These are phyloP conservation scores for Atta colombica DNA, from an alignment of 1,140 invertebrate genomes.

Conservation along the genomic window DNA sequence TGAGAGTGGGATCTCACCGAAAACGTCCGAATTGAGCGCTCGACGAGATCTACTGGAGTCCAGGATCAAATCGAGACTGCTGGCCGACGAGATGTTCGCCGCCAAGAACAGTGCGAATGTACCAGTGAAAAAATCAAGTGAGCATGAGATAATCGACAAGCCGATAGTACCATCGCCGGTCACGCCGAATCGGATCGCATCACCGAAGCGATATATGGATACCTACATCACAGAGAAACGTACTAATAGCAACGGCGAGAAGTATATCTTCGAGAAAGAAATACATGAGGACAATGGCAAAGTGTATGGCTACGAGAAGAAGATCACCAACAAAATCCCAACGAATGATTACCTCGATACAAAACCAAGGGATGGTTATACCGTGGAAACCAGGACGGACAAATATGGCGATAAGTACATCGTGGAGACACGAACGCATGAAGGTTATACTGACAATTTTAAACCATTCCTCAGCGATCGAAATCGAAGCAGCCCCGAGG, in stretches of 20 bases:
- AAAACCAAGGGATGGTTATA: slow-evolving; percentile 85
- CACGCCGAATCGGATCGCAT: slow-evolving; percentile 80
- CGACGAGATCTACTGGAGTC: slow-evolving; percentile 92
- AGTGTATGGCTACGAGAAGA: slow-evolving; percentile 84
- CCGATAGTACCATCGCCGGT: slow-evolving; percentile 85
- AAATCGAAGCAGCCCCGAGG: slow-evolving; percentile 78
- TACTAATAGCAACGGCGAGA: slow-evolving; percentile 84
- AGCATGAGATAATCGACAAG: slow-evolving; percentile 85
- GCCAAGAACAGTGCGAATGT: slow-evolving; percentile 78
- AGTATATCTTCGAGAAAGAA: slow-evolving; percentile 84
- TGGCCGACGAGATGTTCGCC: slow-evolving; percentile 84
- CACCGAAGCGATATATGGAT: slow-evolving; percentile 83
- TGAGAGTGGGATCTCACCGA: slow-evolving; percentile 77
- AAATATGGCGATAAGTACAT: slow-evolving; percentile 87
- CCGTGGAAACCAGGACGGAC: slow-evolving; percentile 87
- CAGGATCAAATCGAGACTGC: slow-evolving; percentile 88
- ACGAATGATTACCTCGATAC: slow-evolving; percentile 72
- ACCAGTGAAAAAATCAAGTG: slow-evolving; percentile 78
- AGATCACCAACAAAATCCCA: slow-evolving; percentile 83
- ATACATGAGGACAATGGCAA: slow-evolving; percentile 84
- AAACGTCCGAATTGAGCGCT: slow-evolving; percentile 89
- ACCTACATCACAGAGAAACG: slow-evolving; percentile 85
- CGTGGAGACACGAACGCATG: slow-evolving; percentile 86
- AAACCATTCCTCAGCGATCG: slow-evolving; percentile 81
- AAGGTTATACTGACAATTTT: slow-evolving; percentile 78